Conservation (phyloP, 2,888 invertebrate species). For the Campoletis raptor region DNA sequence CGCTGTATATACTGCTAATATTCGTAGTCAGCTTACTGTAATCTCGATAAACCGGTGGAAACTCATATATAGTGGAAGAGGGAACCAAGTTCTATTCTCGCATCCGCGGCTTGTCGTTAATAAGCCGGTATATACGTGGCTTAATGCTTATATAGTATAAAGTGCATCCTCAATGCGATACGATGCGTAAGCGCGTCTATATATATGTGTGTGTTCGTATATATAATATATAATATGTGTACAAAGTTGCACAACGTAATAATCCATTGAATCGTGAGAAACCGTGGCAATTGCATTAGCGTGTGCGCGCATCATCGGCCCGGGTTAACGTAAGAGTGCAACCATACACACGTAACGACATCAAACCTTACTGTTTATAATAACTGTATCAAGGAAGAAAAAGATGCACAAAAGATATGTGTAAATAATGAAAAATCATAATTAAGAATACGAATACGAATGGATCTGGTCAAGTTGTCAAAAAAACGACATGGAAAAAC, state of each 20-base stretch:
- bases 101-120: constrained; percentile 57
- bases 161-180: constrained; percentile 59
- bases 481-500: neutral
- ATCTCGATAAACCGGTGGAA: constrained; percentile 63
- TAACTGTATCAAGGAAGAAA: constrained; percentile 9
- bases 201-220: constrained; percentile 1
- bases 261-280: constrained; percentile 67
- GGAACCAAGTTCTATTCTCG: constrained; percentile 48
- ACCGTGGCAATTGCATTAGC: constrained; percentile 66
- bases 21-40: constrained; percentile 56
- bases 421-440: constrained; percentile 8
- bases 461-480: neutral
- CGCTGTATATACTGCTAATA: constrained; percentile 40
- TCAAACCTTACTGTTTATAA: constrained; percentile 14
- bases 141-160: constrained; percentile 54
- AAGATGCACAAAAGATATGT: constrained; percentile 3
- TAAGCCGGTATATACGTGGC: constrained; percentile 46
- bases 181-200: constrained; percentile 53
- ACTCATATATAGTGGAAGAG: constrained; percentile 14
- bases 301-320: constrained; percentile 58
- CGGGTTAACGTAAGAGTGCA: constrained; percentile 61
- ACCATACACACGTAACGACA: constrained; percentile 52
- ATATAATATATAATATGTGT: neutral
- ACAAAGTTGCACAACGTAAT: constrained; percentile 63
- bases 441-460: neutral